phyloP scores from a whole-genome alignment of 2,113 vertebrate genomes.

The Collichthys lucidus region DNA sequence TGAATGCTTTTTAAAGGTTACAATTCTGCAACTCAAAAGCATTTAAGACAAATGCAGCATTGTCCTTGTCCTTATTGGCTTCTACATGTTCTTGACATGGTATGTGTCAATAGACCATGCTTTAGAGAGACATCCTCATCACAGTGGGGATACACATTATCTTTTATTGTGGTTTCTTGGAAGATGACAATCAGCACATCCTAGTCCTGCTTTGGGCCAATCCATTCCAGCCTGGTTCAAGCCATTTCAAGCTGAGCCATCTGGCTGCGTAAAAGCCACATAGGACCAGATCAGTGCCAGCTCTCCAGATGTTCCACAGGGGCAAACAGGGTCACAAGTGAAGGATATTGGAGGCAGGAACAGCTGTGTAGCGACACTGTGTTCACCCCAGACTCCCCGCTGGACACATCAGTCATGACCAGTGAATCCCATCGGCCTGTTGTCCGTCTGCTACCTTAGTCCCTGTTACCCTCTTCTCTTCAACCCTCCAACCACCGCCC shows the following conservation, averaged over 20 bases:
- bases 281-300: constrained; percentile 56
- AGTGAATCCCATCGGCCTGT: constrained; percentile 61
- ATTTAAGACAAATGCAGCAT: background rate
- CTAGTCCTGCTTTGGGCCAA: constrained; percentile 33
- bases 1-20: constrained; percentile 37
- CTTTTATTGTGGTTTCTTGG: constrained; percentile 7
- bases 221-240: constrained; percentile 45
- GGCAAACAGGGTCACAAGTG: constrained; percentile 76
- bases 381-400: constrained; percentile 67
- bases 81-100: constrained; percentile 3
- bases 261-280: constrained; percentile 57
- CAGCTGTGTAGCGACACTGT: constrained; percentile 76
- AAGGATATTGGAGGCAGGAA: constrained; percentile 74
- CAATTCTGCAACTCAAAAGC: constrained; percentile 15
- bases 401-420: constrained; percentile 80
- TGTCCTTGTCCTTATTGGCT: constrained; percentile 5
- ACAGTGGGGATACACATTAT: constrained; percentile 4
- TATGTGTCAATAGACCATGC: background rate
- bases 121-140: constrained; percentile 12
- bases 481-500: background rate
- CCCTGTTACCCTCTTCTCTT: constrained; percentile 15
- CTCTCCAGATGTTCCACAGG: constrained; percentile 82
- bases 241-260: constrained; percentile 53
- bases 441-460: constrained; percentile 67
- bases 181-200: constrained; percentile 29